phyloP scores from a whole-genome alignment of 2,797 vertebrate genomes.

The Spea hammondii region DNA sequence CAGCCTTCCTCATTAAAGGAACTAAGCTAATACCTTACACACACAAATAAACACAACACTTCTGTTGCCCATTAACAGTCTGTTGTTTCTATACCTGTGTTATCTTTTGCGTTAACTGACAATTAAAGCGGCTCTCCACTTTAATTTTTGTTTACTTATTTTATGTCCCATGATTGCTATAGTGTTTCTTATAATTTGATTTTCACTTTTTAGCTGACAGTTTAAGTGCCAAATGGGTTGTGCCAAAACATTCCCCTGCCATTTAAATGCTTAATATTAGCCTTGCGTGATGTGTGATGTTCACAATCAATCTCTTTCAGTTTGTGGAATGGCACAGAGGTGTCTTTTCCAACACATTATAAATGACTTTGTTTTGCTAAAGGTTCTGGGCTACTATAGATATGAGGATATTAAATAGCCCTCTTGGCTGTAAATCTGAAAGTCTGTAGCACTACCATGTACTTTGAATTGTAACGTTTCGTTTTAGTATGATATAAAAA shows the following conservation, averaged over 20 bases:
- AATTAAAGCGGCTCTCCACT: no score
- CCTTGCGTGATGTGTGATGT: neutral
- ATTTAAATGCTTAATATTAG: no score
- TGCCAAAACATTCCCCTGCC: no score
- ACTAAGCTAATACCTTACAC: conserved; percentile 3
- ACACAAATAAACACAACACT: conserved; percentile 14
- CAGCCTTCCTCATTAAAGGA: conserved; percentile 17
- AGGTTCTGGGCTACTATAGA: neutral
- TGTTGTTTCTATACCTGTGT: neutral
- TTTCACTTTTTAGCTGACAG: no score
- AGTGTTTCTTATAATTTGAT: no score
- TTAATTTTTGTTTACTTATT: no score
- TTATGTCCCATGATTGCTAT: no score
- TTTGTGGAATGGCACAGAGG: neutral
- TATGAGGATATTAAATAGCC: conserved; percentile 22
- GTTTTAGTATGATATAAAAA: conserved; percentile 24
- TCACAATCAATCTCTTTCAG: neutral
- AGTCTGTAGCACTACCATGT: conserved; percentile 20
- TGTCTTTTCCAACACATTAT: neutral
- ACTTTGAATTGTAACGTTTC: conserved; percentile 22
- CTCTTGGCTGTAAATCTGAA: conserved; percentile 29
- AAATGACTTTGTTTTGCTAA: conserved; percentile 5
- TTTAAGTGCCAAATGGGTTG: no score
- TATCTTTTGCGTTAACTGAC: neutral
- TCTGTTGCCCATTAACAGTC: conserved; percentile 1